These are phyloP conservation scores for Polietes domitor DNA, from an alignment of 2,888 invertebrate species.

Conservation along the genomic window DNA sequence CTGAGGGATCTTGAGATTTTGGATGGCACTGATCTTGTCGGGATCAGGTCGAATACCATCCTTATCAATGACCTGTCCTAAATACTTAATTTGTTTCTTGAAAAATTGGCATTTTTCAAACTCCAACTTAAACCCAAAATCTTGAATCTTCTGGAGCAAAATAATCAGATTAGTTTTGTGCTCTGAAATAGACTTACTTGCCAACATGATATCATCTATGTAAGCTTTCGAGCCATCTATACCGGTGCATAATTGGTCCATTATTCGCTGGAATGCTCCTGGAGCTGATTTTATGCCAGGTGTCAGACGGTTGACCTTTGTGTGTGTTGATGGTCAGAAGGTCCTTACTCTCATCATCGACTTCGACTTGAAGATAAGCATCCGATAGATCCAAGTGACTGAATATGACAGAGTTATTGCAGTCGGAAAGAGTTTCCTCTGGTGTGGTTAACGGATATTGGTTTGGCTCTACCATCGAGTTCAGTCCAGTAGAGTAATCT, in stretches of 20 bases:
- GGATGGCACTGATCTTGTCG: constrained; percentile 8
- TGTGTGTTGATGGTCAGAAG: constrained; percentile 64
- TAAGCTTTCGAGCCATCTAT: constrained; percentile 46
- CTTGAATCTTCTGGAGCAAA: constrained; percentile 42
- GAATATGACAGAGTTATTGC: constrained; percentile 44
- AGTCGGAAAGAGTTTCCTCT: constrained; percentile 65
- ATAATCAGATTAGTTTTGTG: constrained; percentile 18
- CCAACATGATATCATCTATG: constrained; percentile 64
- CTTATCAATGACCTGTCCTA: constrained; percentile 55
- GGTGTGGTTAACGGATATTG: no score
- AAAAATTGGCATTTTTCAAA: constrained; percentile 60
- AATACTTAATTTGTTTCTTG: constrained; percentile 38
- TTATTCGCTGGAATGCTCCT: constrained; percentile 64
- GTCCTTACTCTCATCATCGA: constrained; percentile 60
- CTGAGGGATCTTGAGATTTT: constrained; percentile 47
- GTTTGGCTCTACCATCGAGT: constrained; percentile 50
- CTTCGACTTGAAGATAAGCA: constrained; percentile 66
- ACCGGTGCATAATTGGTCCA: constrained; percentile 59
- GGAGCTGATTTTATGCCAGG: constrained; percentile 68
- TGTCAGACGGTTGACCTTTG: constrained; percentile 59
- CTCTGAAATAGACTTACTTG: constrained; percentile 23
- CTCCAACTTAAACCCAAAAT: constrained; percentile 51
- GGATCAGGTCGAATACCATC: constrained; percentile 52
- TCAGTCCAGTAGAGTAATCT: constrained; percentile 68
- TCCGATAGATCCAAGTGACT: constrained; percentile 66